These are phyloP conservation scores for Pleuronectes platessa DNA, from an alignment of 2,113 vertebrate species.

Conservation along the genomic window DNA sequence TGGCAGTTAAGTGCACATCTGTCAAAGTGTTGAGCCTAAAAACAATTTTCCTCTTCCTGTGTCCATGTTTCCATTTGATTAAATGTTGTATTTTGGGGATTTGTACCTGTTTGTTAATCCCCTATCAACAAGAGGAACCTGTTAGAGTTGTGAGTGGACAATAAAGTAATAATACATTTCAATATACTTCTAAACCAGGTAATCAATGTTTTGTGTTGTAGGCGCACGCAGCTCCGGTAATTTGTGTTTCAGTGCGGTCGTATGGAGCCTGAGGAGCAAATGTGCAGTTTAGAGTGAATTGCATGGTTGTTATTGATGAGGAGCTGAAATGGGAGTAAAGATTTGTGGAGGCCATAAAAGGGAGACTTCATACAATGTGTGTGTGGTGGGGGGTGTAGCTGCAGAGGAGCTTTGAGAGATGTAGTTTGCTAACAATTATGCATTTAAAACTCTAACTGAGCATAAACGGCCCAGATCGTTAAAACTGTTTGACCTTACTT, in stretches of 20 bases:
- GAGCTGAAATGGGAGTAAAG: slow-evolving; percentile 40
- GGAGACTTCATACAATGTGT: slow-evolving; percentile 20
- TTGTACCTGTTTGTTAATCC: slow-evolving; percentile 49
- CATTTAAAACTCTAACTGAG: neutral
- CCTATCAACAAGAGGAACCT: slow-evolving; percentile 55
- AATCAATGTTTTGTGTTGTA: slow-evolving; percentile 68
- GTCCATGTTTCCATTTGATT: neutral
- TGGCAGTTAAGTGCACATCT: neutral
- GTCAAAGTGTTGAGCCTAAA: slow-evolving; percentile 4
- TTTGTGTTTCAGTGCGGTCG: slow-evolving; percentile 39
- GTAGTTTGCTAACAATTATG: neutral
- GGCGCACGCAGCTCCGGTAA: slow-evolving; percentile 41
- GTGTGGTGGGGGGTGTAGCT: neutral
- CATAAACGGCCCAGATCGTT: neutral
- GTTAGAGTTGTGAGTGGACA: slow-evolving; percentile 48
- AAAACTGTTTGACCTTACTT: neutral
- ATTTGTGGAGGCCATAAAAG: slow-evolving; percentile 61
- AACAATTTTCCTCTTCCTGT: neutral
- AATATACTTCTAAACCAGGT: slow-evolving; percentile 58
- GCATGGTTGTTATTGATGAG: slow-evolving; percentile 71
- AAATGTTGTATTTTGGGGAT: slow-evolving; percentile 14
- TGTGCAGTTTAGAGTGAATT: slow-evolving; percentile 62
- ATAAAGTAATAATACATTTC: slow-evolving; percentile 64
- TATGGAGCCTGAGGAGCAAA: slow-evolving; percentile 37
- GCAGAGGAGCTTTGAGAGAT: neutral